phyloP scores from a whole-genome alignment of 2,113 vertebrate species.

The Cyprinus carpio region DNA sequence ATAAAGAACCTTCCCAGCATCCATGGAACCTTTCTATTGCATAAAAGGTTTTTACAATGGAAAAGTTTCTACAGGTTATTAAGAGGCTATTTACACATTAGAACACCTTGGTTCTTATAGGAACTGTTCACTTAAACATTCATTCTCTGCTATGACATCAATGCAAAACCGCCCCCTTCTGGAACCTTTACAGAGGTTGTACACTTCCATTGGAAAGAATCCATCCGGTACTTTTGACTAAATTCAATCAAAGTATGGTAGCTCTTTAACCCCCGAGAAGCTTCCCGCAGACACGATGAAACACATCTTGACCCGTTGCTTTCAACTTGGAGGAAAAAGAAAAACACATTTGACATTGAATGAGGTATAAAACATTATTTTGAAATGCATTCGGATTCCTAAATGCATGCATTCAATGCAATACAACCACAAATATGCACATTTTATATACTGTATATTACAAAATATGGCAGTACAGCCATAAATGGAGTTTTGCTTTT shows the following conservation, averaged over 20 bases:
- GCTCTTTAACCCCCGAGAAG: constrained; percentile 80
- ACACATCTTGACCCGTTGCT: constrained; percentile 85
- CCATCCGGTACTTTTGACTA: constrained; percentile 84
- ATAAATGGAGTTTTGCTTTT: not conserved
- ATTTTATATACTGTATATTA: not conserved
- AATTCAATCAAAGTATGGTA: constrained; percentile 87
- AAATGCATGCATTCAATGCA: not conserved
- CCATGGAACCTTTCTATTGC: not conserved
- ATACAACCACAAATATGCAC: not conserved
- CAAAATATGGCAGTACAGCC: not conserved
- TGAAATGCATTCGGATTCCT: not conserved
- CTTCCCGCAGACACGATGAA: constrained; percentile 79
- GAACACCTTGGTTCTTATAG: not conserved
- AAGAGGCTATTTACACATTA: not conserved
- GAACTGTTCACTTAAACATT: not conserved
- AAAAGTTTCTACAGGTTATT: not conserved
- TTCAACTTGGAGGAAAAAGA: constrained; percentile 70
- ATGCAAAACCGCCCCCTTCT: too few species aligned
- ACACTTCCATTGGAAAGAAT: not conserved
- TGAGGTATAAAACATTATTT: not conserved
- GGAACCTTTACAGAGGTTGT: too few species aligned
- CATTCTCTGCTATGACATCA: too few species aligned
- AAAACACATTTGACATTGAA: constrained; percentile 7
- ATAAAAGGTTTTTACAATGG: not conserved
- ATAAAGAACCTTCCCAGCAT: not conserved